Evolutionary conservation across 1,140 invertebrate genomes (phyloP).

Genomic region (Pentalonia nigronervosa): DNA sequence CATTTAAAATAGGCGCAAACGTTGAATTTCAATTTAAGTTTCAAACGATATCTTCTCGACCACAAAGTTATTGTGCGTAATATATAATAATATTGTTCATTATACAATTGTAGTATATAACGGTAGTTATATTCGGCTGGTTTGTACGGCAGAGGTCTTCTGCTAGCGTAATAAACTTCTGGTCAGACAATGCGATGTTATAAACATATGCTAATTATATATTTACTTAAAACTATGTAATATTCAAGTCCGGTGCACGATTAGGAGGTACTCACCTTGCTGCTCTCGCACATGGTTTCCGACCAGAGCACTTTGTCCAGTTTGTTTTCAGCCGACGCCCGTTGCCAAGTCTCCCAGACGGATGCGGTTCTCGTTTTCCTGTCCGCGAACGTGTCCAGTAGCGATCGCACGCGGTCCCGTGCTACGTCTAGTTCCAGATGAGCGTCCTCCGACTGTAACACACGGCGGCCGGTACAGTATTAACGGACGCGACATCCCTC

Average conservation of each 20-base stretch:
- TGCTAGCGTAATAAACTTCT: too few species aligned
- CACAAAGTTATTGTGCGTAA: not conserved
- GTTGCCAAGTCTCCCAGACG: slow-evolving; percentile 75
- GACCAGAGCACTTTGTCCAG: slow-evolving; percentile 75
- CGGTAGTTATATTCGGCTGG: too few species aligned
- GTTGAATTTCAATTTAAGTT: too few species aligned
- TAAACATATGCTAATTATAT: too few species aligned
- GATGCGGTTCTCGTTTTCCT: slow-evolving; percentile 73
- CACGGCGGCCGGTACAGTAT: slow-evolving; percentile 23
- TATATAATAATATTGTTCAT: not conserved
- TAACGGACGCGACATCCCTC: slow-evolving; percentile 29
- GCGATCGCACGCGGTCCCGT: slow-evolving; percentile 73
- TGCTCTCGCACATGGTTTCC: slow-evolving; percentile 76
- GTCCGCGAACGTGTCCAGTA: slow-evolving; percentile 75
- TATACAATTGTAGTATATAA: not conserved
- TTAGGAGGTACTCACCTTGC: slow-evolving; percentile 70
- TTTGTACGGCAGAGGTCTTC: too few species aligned
- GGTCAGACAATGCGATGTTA: too few species aligned
- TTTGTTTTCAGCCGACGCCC: slow-evolving; percentile 70
- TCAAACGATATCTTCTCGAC: not conserved
- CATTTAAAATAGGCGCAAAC: not conserved
- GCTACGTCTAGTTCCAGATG: slow-evolving; percentile 77
- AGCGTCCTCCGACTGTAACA: slow-evolving; percentile 63
- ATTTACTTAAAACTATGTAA: slow-evolving; percentile 1
- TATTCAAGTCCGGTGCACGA: slow-evolving; percentile 22